These are phyloP conservation scores for Cactoblastis cactorum DNA, from an alignment of 2,888 invertebrate species.

Conservation along the genomic window DNA sequence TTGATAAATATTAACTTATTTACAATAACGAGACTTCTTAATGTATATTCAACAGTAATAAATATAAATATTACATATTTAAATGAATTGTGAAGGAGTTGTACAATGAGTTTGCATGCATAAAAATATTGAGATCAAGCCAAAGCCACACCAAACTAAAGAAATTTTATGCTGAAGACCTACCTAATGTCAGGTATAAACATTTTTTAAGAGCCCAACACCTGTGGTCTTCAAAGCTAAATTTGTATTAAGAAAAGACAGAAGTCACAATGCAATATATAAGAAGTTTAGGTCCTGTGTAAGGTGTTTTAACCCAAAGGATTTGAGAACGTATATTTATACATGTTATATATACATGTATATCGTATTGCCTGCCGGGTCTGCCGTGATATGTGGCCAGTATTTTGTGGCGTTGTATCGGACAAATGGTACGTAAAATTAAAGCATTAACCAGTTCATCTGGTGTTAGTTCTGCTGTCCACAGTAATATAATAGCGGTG, in stretches of 20 bases:
- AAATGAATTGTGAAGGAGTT: neutral
- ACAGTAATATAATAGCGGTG: constrained; percentile 55
- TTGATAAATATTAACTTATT: neutral
- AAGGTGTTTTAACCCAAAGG: constrained; percentile 23
- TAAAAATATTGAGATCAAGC: neutral
- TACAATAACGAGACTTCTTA: neutral
- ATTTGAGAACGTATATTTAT: constrained; percentile 18
- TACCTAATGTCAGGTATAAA: neutral
- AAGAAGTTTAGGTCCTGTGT: constrained; percentile 22
- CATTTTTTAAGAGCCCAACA: neutral
- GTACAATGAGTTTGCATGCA: neutral
- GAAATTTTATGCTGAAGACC: constrained; percentile 1
- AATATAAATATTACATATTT: too few species aligned
- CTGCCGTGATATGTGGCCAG: constrained; percentile 73
- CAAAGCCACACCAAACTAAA: neutral
- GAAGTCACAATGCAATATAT: constrained; percentile 7
- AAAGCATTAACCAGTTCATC: constrained; percentile 76
- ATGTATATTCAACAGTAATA: neutral
- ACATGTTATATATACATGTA: constrained; percentile 26
- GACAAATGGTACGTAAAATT: constrained; percentile 71
- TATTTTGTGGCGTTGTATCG: constrained; percentile 78
- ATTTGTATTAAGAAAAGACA: constrained; percentile 18
- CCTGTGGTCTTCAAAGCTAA: constrained; percentile 33
- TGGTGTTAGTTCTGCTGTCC: constrained; percentile 77
- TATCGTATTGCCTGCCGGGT: constrained; percentile 58